Base-by-base conservation (phyloP, 2,113 vertebrate species). In the Macquaria australasica region DNA sequence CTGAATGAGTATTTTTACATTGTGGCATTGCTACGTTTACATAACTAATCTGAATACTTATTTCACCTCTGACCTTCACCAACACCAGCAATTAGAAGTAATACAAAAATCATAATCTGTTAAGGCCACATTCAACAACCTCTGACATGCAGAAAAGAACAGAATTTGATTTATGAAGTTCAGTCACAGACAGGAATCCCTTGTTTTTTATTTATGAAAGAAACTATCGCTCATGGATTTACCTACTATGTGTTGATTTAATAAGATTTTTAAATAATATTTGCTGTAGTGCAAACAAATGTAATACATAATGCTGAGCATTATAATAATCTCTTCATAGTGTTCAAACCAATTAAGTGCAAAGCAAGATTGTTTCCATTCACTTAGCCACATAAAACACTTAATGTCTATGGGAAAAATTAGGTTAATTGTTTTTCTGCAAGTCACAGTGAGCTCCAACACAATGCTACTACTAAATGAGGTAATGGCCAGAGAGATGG, bases 381-480 rank as follows among this genome's bases (percentile, higher is more conserved):
- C 28, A 31, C 28, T 31, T 31, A 41, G 56, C 55, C 60, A 55
- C 53, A 51, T 18, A 14, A 68, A 63, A 77, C 28, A 56, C 25
- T 45, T 28, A 8, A 39, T 63, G 23, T 70, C 23, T 34, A 6
- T 14, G 6, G 10, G 20, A 12, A 10, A 37, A 75, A 62, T 15
- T 0, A 8, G 25, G 53, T 34, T 60, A 0, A 21, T 28, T 80
- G 43, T 77, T 69, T 84, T 74, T 55, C 72, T 79, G 39, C 16
- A 63, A 73, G 20, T 53, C 20, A 58, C 62, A 16, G 6, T 43
- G 56, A 45, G 37, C 7, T 43, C 45, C 58, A n/a, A 5, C 9
- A 63, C 39, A 68, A 7, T 43, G 14, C 45, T 76, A 10, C 20
- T 0, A 64, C 43, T 55, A 69, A 59, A 79, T 81, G 45, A 67